phyloP scores from a whole-genome alignment of 2,797 vertebrate genomes.

The Pampus argenteus region DNA sequence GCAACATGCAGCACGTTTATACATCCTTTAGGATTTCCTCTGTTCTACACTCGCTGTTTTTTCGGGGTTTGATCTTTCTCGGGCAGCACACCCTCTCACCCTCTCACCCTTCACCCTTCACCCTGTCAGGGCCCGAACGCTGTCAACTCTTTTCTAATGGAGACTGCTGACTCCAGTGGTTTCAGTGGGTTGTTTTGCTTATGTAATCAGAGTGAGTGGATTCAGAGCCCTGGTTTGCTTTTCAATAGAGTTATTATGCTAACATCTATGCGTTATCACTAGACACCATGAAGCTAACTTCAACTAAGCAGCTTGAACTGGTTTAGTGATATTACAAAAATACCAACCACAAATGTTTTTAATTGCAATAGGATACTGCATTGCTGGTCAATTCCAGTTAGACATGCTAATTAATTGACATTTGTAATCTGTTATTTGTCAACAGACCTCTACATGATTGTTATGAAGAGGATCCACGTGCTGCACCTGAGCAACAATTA shows the following conservation, averaged over 20 bases:
- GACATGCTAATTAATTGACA: slow-evolving; percentile 1
- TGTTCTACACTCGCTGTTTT: no score
- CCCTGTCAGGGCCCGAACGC: slow-evolving; percentile 31
- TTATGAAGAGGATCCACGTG: slow-evolving; percentile 26
- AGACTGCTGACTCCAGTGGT: slow-evolving; percentile 73
- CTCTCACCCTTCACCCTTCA: slow-evolving; percentile 28
- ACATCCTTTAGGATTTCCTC: no score
- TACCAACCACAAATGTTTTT: no score
- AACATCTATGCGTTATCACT: slow-evolving; percentile 11
- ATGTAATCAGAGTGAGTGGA: slow-evolving; percentile 53
- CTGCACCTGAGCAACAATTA: slow-evolving; percentile 29
- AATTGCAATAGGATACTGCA: background rate
- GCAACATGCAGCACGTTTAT: background rate
- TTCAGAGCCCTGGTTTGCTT: slow-evolving; percentile 25
- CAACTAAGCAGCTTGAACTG: background rate
- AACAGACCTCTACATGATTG: slow-evolving; percentile 43
- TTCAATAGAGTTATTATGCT: slow-evolving; percentile 45
- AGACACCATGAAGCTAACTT: background rate
- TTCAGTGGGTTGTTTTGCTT: slow-evolving; percentile 60
- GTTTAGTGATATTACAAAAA: background rate
- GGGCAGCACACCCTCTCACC: slow-evolving; percentile 14
- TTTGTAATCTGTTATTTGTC: slow-evolving; percentile 24
- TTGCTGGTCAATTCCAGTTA: background rate
- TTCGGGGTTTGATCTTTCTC: background rate
- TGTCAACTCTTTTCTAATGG: slow-evolving; percentile 53